Percentiles rank a stretch among this genome's conserved stretches.
Evolutionary conservation across 2,113 vertebrate genomes (phyloP).

Genomic region (Caretta caretta): DNA sequence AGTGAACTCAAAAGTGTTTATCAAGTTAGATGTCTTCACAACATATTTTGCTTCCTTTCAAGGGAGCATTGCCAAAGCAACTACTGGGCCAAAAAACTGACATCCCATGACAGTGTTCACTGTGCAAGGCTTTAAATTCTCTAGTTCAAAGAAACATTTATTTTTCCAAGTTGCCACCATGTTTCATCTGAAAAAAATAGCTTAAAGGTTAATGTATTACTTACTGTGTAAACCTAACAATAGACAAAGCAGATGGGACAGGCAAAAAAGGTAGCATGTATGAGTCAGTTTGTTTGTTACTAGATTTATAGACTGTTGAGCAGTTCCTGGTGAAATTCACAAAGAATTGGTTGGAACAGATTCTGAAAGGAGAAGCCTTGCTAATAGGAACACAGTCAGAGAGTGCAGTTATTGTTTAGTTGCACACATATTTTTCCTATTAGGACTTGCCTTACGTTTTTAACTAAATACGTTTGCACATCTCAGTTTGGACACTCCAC

Average conservation of each 20-base stretch:
- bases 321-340: neutral
- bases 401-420: neutral
- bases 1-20: neutral
- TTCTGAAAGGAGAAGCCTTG: neutral
- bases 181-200: neutral
- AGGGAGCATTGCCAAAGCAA: neutral
- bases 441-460: neutral
- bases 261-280: fast-evolving
- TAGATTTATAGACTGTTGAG: neutral
- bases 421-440: neutral
- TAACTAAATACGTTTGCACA: neutral
- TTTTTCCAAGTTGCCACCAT: neutral
- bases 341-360: neutral
- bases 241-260: neutral
- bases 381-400: neutral
- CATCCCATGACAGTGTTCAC: neutral
- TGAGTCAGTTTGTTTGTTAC: fast-evolving
- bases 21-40: neutral
- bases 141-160: neutral
- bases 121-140: neutral
- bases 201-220: neutral
- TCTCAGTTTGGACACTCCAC: neutral
- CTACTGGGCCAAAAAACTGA: neutral
- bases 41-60: neutral
- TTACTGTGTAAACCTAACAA: neutral